Conservation (phyloP, 1,140 invertebrate genomes). For the Yoshiicerus persimilis region DNA sequence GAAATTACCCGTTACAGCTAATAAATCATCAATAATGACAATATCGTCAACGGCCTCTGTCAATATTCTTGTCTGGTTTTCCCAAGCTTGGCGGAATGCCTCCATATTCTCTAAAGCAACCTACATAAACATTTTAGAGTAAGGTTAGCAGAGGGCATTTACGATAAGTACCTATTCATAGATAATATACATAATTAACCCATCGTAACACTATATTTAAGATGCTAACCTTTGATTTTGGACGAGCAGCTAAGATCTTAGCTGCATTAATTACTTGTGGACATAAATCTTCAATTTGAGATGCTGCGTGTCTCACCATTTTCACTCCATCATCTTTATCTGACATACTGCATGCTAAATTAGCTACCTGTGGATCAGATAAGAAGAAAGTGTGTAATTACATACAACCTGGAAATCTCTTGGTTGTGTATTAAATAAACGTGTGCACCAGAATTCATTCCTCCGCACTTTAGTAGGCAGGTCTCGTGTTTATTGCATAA, state of each 20-base stretch:
- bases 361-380: constrained; percentile 58
- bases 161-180: not conserved
- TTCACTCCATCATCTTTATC: constrained; percentile 67
- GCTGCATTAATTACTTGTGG: constrained; percentile 69
- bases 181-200: not conserved
- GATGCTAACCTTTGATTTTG: constrained; percentile 57
- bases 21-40: constrained; percentile 68
- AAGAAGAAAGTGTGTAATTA: not conserved
- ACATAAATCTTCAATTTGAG: constrained; percentile 64
- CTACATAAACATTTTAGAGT: constrained; percentile 42
- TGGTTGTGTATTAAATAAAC: not conserved
- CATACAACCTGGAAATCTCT: not conserved
- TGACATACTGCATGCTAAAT: constrained; percentile 67
- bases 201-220: constrained; percentile 33
- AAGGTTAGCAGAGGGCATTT: not conserved
- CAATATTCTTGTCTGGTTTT: constrained; percentile 61
- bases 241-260: constrained; percentile 60
- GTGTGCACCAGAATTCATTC: not conserved
- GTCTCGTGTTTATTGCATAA: not conserved
- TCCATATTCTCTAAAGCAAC: constrained; percentile 66
- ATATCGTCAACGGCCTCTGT: constrained; percentile 71
- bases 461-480: not conserved
- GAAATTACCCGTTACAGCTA: constrained; percentile 66
- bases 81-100: constrained; percentile 65
- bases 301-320: constrained; percentile 63